Percentiles rank a stretch among this genome's conserved stretches.
phyloP scores from a whole-genome alignment of 2,888 invertebrate species.

The Nemapogon koenigi region DNA sequence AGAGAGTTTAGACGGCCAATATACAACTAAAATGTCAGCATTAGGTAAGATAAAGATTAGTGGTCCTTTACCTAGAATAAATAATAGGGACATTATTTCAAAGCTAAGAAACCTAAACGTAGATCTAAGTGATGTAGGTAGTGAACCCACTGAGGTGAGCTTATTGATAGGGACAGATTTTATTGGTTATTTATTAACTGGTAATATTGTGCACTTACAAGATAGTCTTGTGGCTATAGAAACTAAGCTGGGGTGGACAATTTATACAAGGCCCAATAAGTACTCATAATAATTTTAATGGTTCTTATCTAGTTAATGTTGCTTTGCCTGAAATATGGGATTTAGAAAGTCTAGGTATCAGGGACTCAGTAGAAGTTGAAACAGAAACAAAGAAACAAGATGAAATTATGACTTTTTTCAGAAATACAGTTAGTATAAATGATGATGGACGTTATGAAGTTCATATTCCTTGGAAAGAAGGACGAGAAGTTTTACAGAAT shows the following conservation, averaged over 20 bases:
- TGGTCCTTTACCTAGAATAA: no score
- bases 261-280: background rate
- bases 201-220: background rate
- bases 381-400: background rate
- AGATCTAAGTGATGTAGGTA: no score
- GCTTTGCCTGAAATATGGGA: background rate
- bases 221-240: background rate
- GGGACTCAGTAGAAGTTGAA: background rate
- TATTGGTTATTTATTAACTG: background rate
- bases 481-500: background rate
- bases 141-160: no score
- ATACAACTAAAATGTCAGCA: no score
- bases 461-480: background rate
- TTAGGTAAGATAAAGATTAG: no score
- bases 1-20: no score
- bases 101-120: no score
- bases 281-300: background rate
- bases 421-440: background rate
- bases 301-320: background rate
- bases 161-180: background rate
- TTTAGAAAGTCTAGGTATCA: background rate
- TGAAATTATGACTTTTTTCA: background rate
- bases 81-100: no score
- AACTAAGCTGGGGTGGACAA: background rate
- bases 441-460: background rate